Base-by-base conservation (phyloP, 2,888 invertebrate genomes). In the Luffia ferchaultella region DNA sequence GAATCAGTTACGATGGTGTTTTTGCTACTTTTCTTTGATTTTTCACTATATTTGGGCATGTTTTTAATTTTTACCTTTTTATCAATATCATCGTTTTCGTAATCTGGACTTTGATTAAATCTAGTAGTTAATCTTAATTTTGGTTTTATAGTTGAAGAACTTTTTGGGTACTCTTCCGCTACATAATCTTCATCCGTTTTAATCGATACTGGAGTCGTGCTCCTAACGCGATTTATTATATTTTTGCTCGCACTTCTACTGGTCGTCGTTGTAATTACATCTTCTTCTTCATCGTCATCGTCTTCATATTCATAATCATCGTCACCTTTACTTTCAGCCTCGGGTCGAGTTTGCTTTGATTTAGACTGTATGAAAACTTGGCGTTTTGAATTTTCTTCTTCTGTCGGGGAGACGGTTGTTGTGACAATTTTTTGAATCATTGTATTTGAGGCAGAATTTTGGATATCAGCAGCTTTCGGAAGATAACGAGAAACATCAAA, bases 1-100 rank as follows among this genome's bases (percentile, higher is more conserved):
- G 78, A 72, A 49, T 85, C 84, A 2, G 83, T 84, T 1, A 85
- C 76, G 52, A 78, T 59, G 2, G 84, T 85, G 19, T 74, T 82
- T 58, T 76, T 73, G 5, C 70, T 64, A 15, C 64, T 66, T 57
- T 80, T 82, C 47, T 70, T 80, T 58, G 78, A 76, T 61, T 79
- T 82, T 61, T 76, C 82, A 56, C 66, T 69, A 51, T 73, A 76
- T 57, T 72, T 75, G 9, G 77, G 74, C 45, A 57, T 46, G 1
- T 43, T 40, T 19, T 2, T 20, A 46, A 2, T 16, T 15, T 16
- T 20, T 20, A 40, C 18, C 5, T 54, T 43, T 16, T 20, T 53
- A 40, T 56, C 52, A 41, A 52, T 54, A 3, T 30, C 16, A 40
- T 60, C 30, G 7, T 58, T 54, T 54, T 46, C 55, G 49, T 63